Evolutionary conservation across 2,797 vertebrate species (phyloP), one percentile per base, ranked within the genome.

Genomic region (Micropoecilia bifurca): DNA sequence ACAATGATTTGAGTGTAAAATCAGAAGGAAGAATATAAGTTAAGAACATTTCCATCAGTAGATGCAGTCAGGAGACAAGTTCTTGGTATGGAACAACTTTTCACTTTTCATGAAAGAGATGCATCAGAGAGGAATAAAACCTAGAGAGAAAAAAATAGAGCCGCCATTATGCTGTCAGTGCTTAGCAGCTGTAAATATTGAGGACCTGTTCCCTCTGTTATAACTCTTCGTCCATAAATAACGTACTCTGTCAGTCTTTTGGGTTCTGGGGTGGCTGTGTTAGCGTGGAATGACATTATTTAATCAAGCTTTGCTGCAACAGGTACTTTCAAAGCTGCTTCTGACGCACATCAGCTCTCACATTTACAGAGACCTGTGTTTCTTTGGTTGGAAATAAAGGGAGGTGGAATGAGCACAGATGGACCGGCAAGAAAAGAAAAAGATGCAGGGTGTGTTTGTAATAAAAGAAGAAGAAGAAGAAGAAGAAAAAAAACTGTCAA

Each of bases 11-110:
- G 2, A 55, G 63, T 10, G 16, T 18, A 43, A 53, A 12, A 18
- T 25, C 6, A 1, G 25, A 39, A 53, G n/a, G 13, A 74, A 4
- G 68, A n/a, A 75, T 39, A 72, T 28, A 3, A 13, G 46, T 33
- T 82, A 53, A 88, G 83, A 85, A 48, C 69, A 30, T 89, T 82
- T 87, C 25, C 57, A 82, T 85, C 48, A 53, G 16, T 48, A 1
- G 14, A 53, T 72, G 47, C 71, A 50, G 47, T 33, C 18, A 39
- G 63, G 25, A 69, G 66, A 25, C 10, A 9, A 73, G 28, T 10
- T 47, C 8, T 48, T 22, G 7, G 68, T 41, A 2, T 9, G 16
- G 61, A 66, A 45, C 25, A 76, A 63, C 30, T 75, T 74, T 53
- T 57, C 47, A 25, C n/a, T 39, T 69, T 63, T 36, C 22, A 68